Conservation (phyloP, 1,140 invertebrate genomes). For the Drosophila subobscura region DNA sequence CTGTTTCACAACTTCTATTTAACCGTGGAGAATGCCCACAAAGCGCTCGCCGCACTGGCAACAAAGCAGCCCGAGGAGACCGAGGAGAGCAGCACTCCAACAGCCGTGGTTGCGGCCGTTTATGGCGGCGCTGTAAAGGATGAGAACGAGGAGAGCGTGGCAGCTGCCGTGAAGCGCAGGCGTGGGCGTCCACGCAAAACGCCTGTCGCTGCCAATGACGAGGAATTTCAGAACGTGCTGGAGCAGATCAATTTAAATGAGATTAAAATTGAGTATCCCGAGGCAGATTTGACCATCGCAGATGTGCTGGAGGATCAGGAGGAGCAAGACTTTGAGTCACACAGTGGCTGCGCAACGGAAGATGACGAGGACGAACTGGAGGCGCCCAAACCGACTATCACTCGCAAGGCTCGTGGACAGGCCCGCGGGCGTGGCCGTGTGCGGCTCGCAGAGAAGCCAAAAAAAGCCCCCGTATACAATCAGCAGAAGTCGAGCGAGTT, state of each 20-base stretch:
- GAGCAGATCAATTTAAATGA: conserved; percentile 73
- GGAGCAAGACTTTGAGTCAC: conserved; percentile 17
- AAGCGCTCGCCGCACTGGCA: not conserved
- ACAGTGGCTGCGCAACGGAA: conserved; percentile 21
- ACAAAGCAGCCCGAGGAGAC: not conserved
- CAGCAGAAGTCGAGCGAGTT: conserved; percentile 60
- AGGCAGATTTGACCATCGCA: conserved; percentile 65
- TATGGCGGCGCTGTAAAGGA: conserved; percentile 15
- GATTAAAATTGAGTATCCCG: conserved; percentile 70
- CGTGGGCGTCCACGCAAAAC: conserved; percentile 66
- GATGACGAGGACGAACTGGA: not conserved
- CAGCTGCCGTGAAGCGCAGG: conserved; percentile 59
- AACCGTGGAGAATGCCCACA: conserved; percentile 58
- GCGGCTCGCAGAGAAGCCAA: not conserved
- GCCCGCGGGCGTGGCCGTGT: conserved; percentile 11
- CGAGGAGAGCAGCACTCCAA: not conserved
- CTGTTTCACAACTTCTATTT: conserved; percentile 67
- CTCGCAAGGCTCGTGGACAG: conserved; percentile 24
- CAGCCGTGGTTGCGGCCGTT: conserved; percentile 3
- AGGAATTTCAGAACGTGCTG: conserved; percentile 55
- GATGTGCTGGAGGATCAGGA: conserved; percentile 68
- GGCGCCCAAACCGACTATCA: not conserved
- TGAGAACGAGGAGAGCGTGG: conserved; percentile 46
- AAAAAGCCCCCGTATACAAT: conserved; percentile 24
- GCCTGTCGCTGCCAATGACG: conserved; percentile 22